phyloP scores from a whole-genome alignment of 2,113 vertebrate species.

The Patagioenas fasciata region DNA sequence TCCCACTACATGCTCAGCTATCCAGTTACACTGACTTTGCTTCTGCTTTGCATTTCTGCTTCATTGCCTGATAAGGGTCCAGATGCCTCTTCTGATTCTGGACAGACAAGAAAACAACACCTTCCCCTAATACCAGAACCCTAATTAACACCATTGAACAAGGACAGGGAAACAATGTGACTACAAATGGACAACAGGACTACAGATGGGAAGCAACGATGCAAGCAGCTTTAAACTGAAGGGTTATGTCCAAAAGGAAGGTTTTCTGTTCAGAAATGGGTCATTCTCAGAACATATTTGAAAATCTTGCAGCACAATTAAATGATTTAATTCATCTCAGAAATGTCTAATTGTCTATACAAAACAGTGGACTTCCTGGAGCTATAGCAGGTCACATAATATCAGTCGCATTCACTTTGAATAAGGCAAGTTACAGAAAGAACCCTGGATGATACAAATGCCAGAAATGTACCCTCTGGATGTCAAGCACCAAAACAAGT shows the following conservation, averaged over 20 bases:
- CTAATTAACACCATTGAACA: neutral
- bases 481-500: neutral
- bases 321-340: neutral
- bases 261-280: neutral
- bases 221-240: conserved; percentile 23
- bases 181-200: neutral
- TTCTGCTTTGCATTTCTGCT: neutral
- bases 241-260: neutral
- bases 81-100: neutral
- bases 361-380: neutral
- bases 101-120: neutral
- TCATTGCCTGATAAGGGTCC: neutral
- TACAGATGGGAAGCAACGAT: neutral
- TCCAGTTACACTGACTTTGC: neutral
- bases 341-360: neutral
- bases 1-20: neutral
- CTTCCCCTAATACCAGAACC: neutral
- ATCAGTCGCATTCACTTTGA: neutral
- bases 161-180: neutral
- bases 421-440: neutral
- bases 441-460: neutral
- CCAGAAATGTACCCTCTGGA: neutral
- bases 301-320: neutral
- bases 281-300: neutral
- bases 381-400: neutral